Evolutionary conservation across 1,140 invertebrate genomes (phyloP), one percentile per base, ranked within the genome.

Genomic region (Heliconius hewitsoni): DNA sequence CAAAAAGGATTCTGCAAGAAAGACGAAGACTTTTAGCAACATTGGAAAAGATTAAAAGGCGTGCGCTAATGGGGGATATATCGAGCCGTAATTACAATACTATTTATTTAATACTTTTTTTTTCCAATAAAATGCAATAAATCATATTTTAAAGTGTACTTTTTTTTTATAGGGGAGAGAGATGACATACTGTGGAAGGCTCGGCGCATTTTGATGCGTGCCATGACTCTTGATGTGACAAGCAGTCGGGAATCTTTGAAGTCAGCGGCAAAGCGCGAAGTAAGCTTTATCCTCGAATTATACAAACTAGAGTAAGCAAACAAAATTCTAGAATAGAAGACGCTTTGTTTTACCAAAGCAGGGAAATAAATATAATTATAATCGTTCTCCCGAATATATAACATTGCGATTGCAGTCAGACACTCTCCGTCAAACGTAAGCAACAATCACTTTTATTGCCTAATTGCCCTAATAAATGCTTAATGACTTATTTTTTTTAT

Each of bases 101-200:
- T 23, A 66, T 27, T 30, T 27, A 30, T 16, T 30, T 66, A 16
- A 66, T 1, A 30, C 3, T 66, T 30, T 4, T 13, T 23, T 23
- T 66, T 66, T n/a, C n/a, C 2, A 11, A 60, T 60, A 60, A 66
- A 66, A 66, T 57, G 11, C 8, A 2, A 23, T 23, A 57, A 23
- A 11, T 23, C 8, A 57, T 57, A 57, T 57, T n/a, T 57, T 57
- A 23, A 23, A 6, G n/a, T 57, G 52, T 8, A 2, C 52, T 55
- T 23, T 60, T 66, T 60, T 66, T 60, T 60, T 60, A 9, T 30
- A 66, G 60, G 60, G 23, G 60, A 66, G 60, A 66, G 60, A 66
- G 60, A 66, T 66, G 60, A 66, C n/a, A 66, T 66, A 66, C 60
- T 66, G 60, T 66, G 60, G 60, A 66, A 66, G 16, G 60, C 60